phyloP scores from a whole-genome alignment of 2,113 vertebrate species.

The Tupaia tana region DNA sequence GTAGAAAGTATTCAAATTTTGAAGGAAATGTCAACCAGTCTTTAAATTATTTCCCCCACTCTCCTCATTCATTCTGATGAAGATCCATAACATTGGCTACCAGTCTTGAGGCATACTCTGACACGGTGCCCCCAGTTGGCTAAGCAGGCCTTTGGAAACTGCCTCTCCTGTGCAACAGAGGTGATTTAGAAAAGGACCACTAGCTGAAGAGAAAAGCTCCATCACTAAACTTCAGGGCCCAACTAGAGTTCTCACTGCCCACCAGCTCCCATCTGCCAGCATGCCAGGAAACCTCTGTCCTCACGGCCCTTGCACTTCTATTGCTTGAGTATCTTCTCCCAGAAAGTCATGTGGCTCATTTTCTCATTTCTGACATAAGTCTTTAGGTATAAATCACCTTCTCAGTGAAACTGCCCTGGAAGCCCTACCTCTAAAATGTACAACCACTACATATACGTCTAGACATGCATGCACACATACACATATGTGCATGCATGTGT shows the following conservation, averaged over 20 bases:
- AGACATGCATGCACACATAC: background rate
- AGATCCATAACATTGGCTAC: slow-evolving; percentile 48
- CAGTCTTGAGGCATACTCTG: background rate
- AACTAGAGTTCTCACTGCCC: background rate
- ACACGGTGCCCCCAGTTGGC: background rate
- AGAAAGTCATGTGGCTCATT: background rate
- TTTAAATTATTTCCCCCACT: background rate
- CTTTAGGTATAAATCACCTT: background rate
- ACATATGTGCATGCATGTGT: background rate
- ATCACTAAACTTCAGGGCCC: background rate
- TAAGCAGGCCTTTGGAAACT: slow-evolving; percentile 13
- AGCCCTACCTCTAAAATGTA: background rate
- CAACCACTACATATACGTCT: background rate
- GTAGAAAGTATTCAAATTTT: slow-evolving; percentile 9
- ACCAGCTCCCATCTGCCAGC: background rate
- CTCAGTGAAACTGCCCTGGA: background rate
- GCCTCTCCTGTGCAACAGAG: background rate
- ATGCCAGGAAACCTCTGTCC: background rate
- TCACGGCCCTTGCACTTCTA: background rate
- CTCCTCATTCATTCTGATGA: slow-evolving; percentile 56
- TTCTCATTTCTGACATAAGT: background rate
- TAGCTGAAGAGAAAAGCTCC: background rate
- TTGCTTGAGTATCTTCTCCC: background rate
- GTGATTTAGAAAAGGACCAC: background rate
- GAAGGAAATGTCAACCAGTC: slow-evolving; percentile 28